phyloP scores from a whole-genome alignment of 2,113 vertebrate genomes.

The Phaethon lepturus region DNA sequence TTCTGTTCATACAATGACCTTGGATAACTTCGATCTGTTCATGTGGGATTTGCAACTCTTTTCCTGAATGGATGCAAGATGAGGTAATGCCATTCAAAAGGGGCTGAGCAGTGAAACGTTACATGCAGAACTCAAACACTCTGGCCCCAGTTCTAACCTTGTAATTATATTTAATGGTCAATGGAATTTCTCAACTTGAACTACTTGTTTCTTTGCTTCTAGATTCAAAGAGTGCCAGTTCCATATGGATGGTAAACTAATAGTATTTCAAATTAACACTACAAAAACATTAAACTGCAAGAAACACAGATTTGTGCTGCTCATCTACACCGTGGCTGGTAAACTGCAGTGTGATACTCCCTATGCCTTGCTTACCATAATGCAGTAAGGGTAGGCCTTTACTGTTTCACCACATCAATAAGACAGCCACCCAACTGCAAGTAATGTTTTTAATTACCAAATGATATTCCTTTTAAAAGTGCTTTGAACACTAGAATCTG shows the following conservation, averaged over 20 bases:
- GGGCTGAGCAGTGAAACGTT: conserved; percentile 24
- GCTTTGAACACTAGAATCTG: background rate
- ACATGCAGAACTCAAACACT: conserved; percentile 9
- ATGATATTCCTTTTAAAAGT: background rate
- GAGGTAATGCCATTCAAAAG: conserved; percentile 47
- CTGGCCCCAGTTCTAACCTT: conserved; percentile 12
- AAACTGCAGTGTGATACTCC: background rate
- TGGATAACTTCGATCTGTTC: conserved; percentile 41
- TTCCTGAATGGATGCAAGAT: conserved; percentile 56
- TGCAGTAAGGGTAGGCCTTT: background rate
- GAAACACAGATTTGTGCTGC: background rate
- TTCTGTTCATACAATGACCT: conserved; percentile 24
- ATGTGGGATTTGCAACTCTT: conserved; percentile 43
- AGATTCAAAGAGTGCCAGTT: background rate
- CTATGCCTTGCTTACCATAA: background rate
- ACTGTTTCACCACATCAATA: background rate
- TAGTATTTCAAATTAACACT: background rate
- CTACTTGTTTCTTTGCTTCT: conserved; percentile 5
- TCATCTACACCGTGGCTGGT: background rate
- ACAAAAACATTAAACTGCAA: background rate
- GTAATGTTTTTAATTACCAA: background rate
- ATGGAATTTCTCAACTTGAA: conserved; percentile 31
- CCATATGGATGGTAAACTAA: background rate
- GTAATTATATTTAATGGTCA: conserved; percentile 50
- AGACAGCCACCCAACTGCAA: background rate